A percentile compares a stretch with the other conserved stretches of the same genome.
Evolutionary conservation across 1,140 invertebrate species (phyloP).

Genomic region (Hirudo medicinalis): DNA sequence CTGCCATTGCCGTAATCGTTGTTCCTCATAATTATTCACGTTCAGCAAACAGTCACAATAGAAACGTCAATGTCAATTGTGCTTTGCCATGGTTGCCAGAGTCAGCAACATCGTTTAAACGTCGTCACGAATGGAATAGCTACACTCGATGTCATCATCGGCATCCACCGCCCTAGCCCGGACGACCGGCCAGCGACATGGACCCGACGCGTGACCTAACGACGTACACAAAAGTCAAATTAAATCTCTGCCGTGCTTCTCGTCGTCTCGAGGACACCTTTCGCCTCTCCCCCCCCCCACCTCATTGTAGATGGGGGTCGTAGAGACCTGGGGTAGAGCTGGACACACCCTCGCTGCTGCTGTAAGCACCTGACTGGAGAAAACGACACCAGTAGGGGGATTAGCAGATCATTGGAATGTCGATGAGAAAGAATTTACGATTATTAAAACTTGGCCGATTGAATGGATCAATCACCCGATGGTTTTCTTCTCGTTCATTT

Average conservation of each 20-base stretch:
- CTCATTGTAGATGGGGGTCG: slow-evolving; percentile 15
- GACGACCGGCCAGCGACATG: background rate
- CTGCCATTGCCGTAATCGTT: background rate
- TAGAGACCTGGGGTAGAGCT: slow-evolving; percentile 15
- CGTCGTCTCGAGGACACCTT: background rate
- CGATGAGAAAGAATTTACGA: too few species aligned
- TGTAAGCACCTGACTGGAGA: slow-evolving; percentile 13
- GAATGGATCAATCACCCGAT: too few species aligned
- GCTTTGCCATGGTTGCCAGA: background rate
- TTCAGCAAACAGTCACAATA: background rate
- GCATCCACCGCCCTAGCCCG: background rate
- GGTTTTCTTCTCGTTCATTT: too few species aligned
- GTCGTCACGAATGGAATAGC: background rate
- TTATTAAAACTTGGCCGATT: too few species aligned
- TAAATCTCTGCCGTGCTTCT: background rate
- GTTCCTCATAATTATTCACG: background rate
- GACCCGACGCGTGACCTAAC: background rate
- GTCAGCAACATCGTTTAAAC: background rate
- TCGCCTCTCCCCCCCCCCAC: too few species aligned
- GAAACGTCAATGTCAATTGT: background rate
- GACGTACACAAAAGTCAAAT: slow-evolving; percentile 5
- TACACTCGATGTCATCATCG: background rate
- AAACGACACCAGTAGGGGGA: background rate
- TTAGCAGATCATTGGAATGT: background rate
- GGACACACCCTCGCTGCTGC: slow-evolving; percentile 14